Evolutionary conservation across 1,140 invertebrate species (phyloP).

Genomic region (Marisa cornuarietis): DNA sequence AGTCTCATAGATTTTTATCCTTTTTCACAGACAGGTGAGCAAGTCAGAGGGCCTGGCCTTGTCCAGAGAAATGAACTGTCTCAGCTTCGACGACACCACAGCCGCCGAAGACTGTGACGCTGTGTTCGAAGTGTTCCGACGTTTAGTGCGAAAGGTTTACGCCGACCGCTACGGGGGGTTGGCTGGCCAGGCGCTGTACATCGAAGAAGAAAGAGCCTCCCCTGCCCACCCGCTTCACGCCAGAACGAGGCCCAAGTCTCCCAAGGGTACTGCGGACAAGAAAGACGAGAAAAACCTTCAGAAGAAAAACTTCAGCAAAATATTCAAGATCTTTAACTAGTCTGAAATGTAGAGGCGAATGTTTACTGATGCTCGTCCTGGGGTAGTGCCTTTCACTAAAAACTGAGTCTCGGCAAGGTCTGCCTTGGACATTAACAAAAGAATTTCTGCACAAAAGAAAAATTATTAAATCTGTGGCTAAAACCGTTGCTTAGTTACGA

Average conservation of each 20-base stretch:
- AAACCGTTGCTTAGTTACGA: too few relatives aligned
- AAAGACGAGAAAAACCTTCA: conserved; percentile 51
- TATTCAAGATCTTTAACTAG: conserved; percentile 63
- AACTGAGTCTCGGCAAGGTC: too few relatives aligned
- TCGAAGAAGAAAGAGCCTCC: conserved; percentile 52
- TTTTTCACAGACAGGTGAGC: conserved; percentile 60
- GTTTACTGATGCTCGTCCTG: too few relatives aligned
- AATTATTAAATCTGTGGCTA: too few relatives aligned
- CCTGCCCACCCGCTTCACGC: conserved; percentile 32
- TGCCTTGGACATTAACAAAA: too few relatives aligned
- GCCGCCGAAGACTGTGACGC: conserved; percentile 65
- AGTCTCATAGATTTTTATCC: not conserved
- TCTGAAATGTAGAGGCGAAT: not conserved
- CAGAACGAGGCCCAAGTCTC: conserved; percentile 51
- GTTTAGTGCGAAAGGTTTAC: conserved; percentile 58
- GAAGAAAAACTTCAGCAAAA: conserved; percentile 63
- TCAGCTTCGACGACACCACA: conserved; percentile 62
- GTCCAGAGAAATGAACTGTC: conserved; percentile 57
- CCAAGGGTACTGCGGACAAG: conserved; percentile 42
- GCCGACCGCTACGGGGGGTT: conserved; percentile 52
- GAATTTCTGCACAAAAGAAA: too few relatives aligned
- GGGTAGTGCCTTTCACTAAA: too few relatives aligned
- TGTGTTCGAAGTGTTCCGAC: conserved; percentile 63
- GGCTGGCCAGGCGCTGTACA: conserved; percentile 52
- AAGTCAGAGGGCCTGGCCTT: conserved; percentile 59